A percentile compares a stretch with the other conserved stretches of the same genome.
phyloP scores from a whole-genome alignment of 2,113 vertebrate genomes.

The Cromileptes altivelis region DNA sequence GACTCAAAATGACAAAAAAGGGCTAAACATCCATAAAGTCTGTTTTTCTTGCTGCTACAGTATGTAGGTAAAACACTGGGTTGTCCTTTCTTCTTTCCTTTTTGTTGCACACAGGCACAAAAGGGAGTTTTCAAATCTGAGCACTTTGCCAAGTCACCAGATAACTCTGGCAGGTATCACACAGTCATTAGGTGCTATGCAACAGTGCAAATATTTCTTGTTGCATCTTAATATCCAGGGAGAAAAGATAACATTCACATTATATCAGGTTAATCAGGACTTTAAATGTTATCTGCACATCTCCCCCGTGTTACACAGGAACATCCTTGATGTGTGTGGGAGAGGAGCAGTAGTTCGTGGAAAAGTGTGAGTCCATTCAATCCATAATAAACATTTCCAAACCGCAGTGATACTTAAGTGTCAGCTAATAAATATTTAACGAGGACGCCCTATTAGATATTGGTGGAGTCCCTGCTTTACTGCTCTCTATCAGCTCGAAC shows the following conservation, averaged over 20 bases:
- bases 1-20: too few species aligned
- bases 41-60: too few species aligned
- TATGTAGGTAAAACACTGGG: not conserved
- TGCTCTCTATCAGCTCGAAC: conserved; percentile 49
- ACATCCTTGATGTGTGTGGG: conserved; percentile 36
- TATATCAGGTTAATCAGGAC: conserved; percentile 35
- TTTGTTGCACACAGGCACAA: not conserved
- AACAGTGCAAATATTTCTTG: conserved; percentile 51
- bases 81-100: not conserved
- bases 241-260: conserved; percentile 9
- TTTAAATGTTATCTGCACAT: conserved; percentile 45
- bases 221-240: conserved; percentile 24
- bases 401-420: conserved; percentile 39
- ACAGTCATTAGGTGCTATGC: conserved; percentile 53
- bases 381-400: conserved; percentile 60
- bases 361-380: conserved; percentile 45
- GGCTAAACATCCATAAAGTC: too few species aligned
- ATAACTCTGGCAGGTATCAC: conserved; percentile 24
- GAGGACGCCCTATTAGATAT: conserved; percentile 28
- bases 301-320: not conserved
- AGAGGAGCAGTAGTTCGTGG: conserved; percentile 37
- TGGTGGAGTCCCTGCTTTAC: conserved; percentile 37
- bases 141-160: conserved; percentile 17
- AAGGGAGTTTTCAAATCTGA: conserved; percentile 7
- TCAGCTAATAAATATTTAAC: conserved; percentile 54